These are phyloP conservation scores for Ramphastos sulfuratus DNA, from an alignment of 2,113 vertebrate genomes.

Conservation along the genomic window DNA sequence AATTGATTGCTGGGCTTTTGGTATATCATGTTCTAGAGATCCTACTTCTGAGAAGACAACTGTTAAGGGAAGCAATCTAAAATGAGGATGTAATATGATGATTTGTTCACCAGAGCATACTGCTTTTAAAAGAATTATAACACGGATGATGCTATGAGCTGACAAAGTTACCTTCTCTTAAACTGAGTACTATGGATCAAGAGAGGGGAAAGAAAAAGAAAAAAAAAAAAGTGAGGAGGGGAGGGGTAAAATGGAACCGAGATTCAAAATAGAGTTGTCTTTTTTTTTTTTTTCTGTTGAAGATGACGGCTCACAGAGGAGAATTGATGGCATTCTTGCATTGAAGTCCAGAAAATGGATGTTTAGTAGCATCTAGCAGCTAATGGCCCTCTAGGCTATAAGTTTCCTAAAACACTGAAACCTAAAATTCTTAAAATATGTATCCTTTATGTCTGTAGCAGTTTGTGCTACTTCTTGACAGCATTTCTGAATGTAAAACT, in stretches of 20 bases:
- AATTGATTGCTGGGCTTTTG: slow-evolving; percentile 35
- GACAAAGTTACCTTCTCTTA: neutral
- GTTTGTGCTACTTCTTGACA: neutral
- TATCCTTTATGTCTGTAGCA: neutral
- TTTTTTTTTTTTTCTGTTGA: neutral
- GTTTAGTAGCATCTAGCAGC: neutral
- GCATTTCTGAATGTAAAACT: neutral
- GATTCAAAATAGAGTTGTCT: neutral
- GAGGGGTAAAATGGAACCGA: fast-evolving
- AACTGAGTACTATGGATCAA: neutral
- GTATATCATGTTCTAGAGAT: neutral
- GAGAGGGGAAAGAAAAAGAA: neutral
- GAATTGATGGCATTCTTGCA: neutral
- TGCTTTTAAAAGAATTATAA: neutral
- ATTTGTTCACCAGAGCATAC: neutral
- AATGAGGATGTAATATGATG: slow-evolving; percentile 23
- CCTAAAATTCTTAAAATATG: neutral
- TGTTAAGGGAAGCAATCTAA: neutral
- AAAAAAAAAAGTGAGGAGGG: neutral
- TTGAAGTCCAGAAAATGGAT: neutral
- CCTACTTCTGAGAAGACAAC: slow-evolving; percentile 18
- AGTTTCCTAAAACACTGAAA: neutral
- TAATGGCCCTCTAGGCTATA: neutral
- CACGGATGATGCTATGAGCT: neutral
- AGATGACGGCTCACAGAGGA: neutral